These are phyloP conservation scores for Agapornis roseicollis DNA, from an alignment of 2,113 vertebrate species.

Conservation along the genomic window DNA sequence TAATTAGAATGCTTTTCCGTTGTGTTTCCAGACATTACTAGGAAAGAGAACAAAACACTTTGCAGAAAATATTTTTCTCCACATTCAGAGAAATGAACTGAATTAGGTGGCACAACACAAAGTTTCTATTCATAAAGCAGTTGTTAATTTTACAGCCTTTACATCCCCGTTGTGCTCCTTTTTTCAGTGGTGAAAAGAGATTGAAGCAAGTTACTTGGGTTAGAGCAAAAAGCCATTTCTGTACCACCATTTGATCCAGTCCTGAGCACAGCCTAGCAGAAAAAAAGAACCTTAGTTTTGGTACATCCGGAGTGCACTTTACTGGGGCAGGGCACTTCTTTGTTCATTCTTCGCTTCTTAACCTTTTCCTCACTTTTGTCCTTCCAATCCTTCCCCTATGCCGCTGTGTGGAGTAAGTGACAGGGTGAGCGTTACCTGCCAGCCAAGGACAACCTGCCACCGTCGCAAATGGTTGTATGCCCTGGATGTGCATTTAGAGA, in stretches of 20 bases:
- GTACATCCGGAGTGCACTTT: neutral
- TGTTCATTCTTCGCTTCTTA: neutral
- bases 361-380: accelerated
- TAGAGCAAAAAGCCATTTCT: neutral
- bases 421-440: neutral
- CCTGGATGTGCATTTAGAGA: neutral
- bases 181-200: neutral
- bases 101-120: neutral
- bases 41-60: neutral
- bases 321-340: neutral
- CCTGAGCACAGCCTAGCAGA: neutral
- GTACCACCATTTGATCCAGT: neutral
- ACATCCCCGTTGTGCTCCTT: neutral
- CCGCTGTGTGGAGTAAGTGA: neutral
- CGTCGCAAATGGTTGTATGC: neutral
- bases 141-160: neutral
- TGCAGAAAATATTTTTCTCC: neutral
- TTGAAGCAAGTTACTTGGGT: neutral
- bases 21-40: conserved; percentile 12
- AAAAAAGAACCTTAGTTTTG: neutral
- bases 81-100: neutral
- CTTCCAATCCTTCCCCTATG: neutral
- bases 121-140: neutral
- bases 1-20: neutral
- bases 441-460: neutral